Conservation (phyloP, 2,797 vertebrate species). For the Selene dorsalis region DNA sequence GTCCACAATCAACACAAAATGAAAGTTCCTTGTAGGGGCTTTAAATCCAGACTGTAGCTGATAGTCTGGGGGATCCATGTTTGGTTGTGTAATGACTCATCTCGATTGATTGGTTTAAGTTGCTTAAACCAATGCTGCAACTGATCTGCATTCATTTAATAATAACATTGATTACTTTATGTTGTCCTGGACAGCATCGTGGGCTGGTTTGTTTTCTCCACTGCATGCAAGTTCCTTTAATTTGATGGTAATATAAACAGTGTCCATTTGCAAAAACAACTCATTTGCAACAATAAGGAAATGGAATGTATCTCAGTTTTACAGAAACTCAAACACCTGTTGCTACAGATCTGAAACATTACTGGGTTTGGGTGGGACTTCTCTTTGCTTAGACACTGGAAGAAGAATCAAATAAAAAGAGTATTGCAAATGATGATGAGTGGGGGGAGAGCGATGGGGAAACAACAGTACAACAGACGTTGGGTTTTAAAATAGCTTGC, state of each 20-base stretch:
- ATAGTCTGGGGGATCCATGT: not conserved
- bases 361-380: not conserved
- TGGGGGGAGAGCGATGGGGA: slow-evolving; percentile 1
- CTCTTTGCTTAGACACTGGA: not conserved
- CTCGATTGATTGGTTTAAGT: slow-evolving; percentile 15
- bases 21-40: no score
- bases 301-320: not conserved
- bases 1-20: no score
- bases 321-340: not conserved
- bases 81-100: slow-evolving; percentile 9
- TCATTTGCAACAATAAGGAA: not conserved
- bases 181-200: slow-evolving; percentile 45
- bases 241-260: slow-evolving; percentile 2
- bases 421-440: slow-evolving; percentile 19
- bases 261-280: not conserved
- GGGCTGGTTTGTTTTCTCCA: slow-evolving; percentile 37
- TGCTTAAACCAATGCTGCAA: slow-evolving; percentile 32
- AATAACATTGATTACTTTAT: slow-evolving; percentile 50
- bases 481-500: slow-evolving; percentile 48
- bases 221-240: slow-evolving; percentile 26
- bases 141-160: slow-evolving; percentile 42
- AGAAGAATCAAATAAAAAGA: not conserved
- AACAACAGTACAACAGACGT: not conserved
- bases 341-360: not conserved
- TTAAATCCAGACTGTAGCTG: slow-evolving; percentile 4